Evolutionary conservation across 1,140 invertebrate genomes (phyloP).

Genomic region (Camponotus floridanus): DNA sequence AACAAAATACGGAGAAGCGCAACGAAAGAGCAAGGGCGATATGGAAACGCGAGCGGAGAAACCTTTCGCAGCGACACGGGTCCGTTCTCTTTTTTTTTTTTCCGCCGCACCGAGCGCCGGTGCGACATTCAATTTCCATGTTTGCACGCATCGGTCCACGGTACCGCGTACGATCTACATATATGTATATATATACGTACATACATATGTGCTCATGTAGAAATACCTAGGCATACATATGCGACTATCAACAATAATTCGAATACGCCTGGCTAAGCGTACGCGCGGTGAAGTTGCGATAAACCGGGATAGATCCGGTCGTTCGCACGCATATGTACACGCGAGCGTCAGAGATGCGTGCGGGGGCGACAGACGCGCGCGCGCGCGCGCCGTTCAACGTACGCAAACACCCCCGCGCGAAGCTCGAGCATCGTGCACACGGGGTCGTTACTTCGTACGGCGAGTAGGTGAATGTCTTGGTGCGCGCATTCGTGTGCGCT

Average conservation of each 20-base stretch:
- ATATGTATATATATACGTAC: neutral
- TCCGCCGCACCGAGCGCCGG: slow-evolving; percentile 42
- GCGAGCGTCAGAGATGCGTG: neutral
- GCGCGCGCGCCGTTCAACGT: slow-evolving; percentile 3
- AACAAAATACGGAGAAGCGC: slow-evolving; percentile 26
- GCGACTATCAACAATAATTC: slow-evolving; percentile 65
- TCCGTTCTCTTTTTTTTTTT: slow-evolving; percentile 52
- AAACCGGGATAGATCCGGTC: slow-evolving; percentile 25
- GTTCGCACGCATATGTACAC: slow-evolving; percentile 14
- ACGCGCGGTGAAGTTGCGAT: slow-evolving; percentile 50
- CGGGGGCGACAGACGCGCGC: neutral
- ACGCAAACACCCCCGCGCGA: slow-evolving; percentile 7
- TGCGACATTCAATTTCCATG: slow-evolving; percentile 70
- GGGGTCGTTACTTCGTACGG: slow-evolving; percentile 36
- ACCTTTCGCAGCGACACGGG: slow-evolving; percentile 36
- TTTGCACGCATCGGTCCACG: slow-evolving; percentile 37
- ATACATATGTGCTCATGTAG: slow-evolving; percentile 8
- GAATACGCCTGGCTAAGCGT: slow-evolving; percentile 51
- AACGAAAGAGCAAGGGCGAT: slow-evolving; percentile 14
- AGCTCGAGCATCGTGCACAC: slow-evolving; percentile 43
- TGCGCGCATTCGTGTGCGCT: slow-evolving; percentile 60
- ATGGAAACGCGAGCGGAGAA: slow-evolving; percentile 34
- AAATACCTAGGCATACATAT: slow-evolving; percentile 27
- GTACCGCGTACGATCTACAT: slow-evolving; percentile 17
- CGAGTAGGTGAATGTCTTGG: slow-evolving; percentile 22